Conservation (phyloP, 2,113 vertebrate species). For the Aramus guarauna region DNA sequence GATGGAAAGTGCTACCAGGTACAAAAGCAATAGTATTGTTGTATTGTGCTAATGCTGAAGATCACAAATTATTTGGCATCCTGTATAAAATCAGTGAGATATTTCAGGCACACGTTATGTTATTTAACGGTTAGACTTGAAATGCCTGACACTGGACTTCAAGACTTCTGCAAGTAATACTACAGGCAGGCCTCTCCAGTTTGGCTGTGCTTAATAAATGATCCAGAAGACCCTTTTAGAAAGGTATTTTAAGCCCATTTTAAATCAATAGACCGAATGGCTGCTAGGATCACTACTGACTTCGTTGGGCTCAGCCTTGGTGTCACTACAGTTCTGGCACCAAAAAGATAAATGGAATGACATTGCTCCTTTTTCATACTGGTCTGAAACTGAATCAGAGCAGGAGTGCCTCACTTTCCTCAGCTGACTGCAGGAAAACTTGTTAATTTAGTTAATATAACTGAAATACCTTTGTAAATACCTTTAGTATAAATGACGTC, state of each 20-base stretch:
- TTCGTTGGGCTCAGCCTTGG: background rate
- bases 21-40: background rate
- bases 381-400: background rate
- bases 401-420: background rate
- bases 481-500: background rate
- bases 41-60: background rate
- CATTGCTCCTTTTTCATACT: background rate
- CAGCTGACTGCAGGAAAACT: background rate
- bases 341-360: background rate
- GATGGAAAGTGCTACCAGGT: background rate
- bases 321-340: background rate
- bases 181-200: background rate
- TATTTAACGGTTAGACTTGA: background rate
- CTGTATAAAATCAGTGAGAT: background rate
- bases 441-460: background rate
- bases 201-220: background rate
- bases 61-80: background rate
- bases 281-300: background rate
- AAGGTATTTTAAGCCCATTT: background rate
- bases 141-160: background rate
- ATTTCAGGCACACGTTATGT: background rate
- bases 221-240: background rate
- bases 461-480: background rate
- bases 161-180: background rate
- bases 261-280: background rate